These are phyloP conservation scores for Oostethus manadensis DNA, from an alignment of 2,113 vertebrate genomes.

Conservation along the genomic window DNA sequence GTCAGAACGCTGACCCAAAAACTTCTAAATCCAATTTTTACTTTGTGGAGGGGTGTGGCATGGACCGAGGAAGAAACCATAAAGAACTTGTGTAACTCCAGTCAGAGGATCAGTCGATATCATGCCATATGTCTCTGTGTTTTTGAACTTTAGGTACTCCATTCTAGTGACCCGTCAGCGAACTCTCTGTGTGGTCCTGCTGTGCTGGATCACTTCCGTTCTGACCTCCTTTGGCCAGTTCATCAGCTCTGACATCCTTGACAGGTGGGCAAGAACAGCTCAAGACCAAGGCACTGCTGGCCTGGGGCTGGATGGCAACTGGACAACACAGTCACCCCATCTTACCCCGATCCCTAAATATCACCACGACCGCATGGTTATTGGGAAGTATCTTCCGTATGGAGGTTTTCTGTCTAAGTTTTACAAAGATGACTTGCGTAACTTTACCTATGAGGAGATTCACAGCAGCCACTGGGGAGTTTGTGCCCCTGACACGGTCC, in stretches of 20 bases:
- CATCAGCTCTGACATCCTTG: constrained; percentile 60
- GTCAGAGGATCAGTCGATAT: too few species aligned
- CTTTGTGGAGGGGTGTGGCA: too few species aligned
- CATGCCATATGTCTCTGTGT: neutral
- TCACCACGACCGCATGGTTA: constrained; percentile 47
- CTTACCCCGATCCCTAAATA: constrained; percentile 20
- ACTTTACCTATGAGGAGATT: constrained; percentile 64
- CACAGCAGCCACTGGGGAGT: constrained; percentile 68
- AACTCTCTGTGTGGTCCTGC: constrained; percentile 54
- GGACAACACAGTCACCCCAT: constrained; percentile 44
- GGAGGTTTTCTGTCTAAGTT: constrained; percentile 74
- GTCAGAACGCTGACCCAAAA: too few species aligned
- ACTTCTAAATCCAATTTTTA: too few species aligned
- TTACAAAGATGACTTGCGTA: constrained; percentile 55
- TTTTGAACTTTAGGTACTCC: constrained; percentile 60
- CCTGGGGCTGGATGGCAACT: constrained; percentile 45
- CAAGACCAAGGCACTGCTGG: constrained; percentile 19
- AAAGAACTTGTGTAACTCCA: too few species aligned
- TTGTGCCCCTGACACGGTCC: constrained; percentile 64
- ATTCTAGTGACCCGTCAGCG: constrained; percentile 58
- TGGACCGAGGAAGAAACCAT: too few species aligned
- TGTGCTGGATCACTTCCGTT: constrained; percentile 72
- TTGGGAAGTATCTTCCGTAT: constrained; percentile 62
- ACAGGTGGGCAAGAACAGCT: constrained; percentile 24
- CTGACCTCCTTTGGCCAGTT: constrained; percentile 73